Evolutionary conservation across 2,888 invertebrate species (phyloP), one percentile per base, ranked within the genome.

Genomic region (Geophilus truncorum): DNA sequence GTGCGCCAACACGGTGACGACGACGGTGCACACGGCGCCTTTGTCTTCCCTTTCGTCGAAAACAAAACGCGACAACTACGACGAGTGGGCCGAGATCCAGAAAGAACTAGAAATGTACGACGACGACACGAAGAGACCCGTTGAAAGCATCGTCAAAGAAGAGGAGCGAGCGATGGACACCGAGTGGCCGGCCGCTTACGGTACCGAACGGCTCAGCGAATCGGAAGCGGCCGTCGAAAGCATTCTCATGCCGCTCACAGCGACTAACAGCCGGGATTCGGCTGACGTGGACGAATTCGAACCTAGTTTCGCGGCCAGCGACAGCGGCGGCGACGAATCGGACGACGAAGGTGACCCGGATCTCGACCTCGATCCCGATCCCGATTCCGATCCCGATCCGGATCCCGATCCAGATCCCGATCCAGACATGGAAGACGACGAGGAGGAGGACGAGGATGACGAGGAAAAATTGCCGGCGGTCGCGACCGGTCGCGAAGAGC

Each of bases 71-170:
- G 77, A 77, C 18, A 81, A 81, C 30, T 90, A 91, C 84, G 92
- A 92, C 85, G 91, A 91, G 85, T 92, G 92, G 91, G 88, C 91
- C 57, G 91, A 91, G 83, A 90, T 92, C 81, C 91, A 92, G 84
- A 90, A 91, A 80, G 92, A 92, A 84, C 86, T 92, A 2, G 91
- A 90, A 81, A 87, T 87, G 57, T 88, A 87, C 82, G 70, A 70
- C 28, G 70, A 70, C 25, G 70, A 25, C n/a, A n/a, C n/a, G n/a
- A n/a, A n/a, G n/a, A n/a, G n/a, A n/a, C n/a, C n/a, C n/a, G n/a
- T n/a, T n/a, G n/a, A n/a, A n/a, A n/a, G n/a, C n/a, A n/a, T n/a
- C n/a, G n/a, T n/a, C 12, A 5, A 12, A 5, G 21, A 51, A 51
- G 34, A 77, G 6, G 34, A 77, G 2, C 32, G 25, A n/a, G 84